Percentiles rank a stretch among this genome's conserved stretches.
Conservation (phyloP, 2,888 invertebrate species). For the Panorpa germanica region DNA sequence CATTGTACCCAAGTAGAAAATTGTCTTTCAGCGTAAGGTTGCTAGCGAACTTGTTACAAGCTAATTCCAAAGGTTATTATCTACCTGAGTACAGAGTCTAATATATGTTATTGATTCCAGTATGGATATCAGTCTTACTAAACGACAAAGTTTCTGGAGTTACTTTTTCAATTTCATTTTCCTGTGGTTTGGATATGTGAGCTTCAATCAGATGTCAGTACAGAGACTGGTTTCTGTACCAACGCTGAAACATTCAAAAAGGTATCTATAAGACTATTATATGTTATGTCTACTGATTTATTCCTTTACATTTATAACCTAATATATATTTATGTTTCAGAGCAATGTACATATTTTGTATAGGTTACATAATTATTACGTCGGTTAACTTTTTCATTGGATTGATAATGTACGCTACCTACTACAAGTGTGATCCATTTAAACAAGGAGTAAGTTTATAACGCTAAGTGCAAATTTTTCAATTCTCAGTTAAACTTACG, state of each 20-base stretch:
- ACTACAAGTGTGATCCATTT: slow-evolving; percentile 5
- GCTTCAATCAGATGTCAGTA: slow-evolving; percentile 53
- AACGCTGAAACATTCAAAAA: slow-evolving; percentile 32
- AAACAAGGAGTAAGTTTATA: neutral
- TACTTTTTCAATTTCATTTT: slow-evolving; percentile 33
- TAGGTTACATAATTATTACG: neutral
- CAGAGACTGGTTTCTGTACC: slow-evolving; percentile 46
- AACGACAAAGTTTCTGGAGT: slow-evolving; percentile 44
- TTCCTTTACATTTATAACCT: no score
- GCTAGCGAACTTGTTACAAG: no score
- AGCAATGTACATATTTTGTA: slow-evolving; percentile 1
- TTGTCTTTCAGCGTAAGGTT: no score
- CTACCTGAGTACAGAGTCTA: no score
- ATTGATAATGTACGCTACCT: slow-evolving; percentile 4
- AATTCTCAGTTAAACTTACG: no score
- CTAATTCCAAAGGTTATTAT: no score
- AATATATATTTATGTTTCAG: neutral
- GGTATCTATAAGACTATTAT: slow-evolving; percentile 19
- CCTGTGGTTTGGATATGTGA: slow-evolving; percentile 40
- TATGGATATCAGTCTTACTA: slow-evolving; percentile 34
- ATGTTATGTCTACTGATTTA: slow-evolving; percentile 10
- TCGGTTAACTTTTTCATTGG: slow-evolving; percentile 2
- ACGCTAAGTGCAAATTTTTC: no score
- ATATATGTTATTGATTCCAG: no score
- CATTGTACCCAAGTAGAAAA: no score